Percentiles rank a stretch among this genome's conserved stretches.
These are phyloP conservation scores for Andrena cerasifolii DNA, from an alignment of 1,140 invertebrate genomes.

Conservation along the genomic window DNA sequence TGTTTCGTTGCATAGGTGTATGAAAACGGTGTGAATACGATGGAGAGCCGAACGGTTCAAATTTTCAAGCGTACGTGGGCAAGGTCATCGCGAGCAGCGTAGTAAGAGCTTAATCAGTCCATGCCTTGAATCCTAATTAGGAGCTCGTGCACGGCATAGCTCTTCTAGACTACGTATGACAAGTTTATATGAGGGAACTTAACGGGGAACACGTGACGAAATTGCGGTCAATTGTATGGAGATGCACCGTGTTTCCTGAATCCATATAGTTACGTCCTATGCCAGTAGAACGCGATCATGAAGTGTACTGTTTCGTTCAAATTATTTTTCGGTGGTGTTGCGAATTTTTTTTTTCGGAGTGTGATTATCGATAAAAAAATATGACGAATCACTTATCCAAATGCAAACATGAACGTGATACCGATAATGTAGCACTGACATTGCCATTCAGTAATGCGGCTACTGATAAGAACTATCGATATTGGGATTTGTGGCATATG, in stretches of 20 bases:
- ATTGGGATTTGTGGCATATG: no score
- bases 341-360: no score
- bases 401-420: no score
- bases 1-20: neutral
- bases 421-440: no score
- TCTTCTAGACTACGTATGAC: conserved; percentile 14
- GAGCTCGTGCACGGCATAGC: neutral
- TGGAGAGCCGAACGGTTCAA: neutral
- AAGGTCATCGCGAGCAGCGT: conserved; percentile 3
- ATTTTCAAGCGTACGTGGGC: neutral
- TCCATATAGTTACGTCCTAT: neutral
- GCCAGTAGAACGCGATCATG: neutral
- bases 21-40: no score
- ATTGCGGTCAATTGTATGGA: neutral
- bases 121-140: conserved; percentile 17
- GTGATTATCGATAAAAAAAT: no score
- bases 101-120: conserved; percentile 4
- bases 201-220: neutral
- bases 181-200: conserved; percentile 27
- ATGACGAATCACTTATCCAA: no score
- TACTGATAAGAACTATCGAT: no score
- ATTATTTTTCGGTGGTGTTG: no score
- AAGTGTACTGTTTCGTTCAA: no score
- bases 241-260: neutral
- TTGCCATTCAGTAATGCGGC: no score